Evolutionary conservation across 1,140 invertebrate genomes (phyloP).

Genomic region (Cheumatopsyche charites): DNA sequence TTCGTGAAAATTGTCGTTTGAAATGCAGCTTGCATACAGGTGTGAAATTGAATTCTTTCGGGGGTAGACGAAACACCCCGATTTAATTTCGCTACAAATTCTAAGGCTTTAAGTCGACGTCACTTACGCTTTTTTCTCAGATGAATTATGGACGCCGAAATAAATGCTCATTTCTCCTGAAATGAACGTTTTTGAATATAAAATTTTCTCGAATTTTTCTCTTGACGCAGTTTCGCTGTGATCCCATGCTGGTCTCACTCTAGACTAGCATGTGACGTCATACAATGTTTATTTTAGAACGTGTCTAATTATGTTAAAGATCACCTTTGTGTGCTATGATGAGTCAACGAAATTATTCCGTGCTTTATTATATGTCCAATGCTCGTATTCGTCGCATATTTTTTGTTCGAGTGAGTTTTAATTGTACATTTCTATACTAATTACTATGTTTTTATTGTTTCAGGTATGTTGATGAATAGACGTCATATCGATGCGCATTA

Average conservation of each 20-base stretch:
- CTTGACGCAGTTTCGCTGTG: neutral
- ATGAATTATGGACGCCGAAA: constrained; percentile 23
- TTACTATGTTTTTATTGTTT: neutral
- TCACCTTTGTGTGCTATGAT: constrained; percentile 12
- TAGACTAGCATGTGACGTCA: neutral
- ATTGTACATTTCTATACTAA: neutral
- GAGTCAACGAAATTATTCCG: neutral
- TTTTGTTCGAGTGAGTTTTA: neutral
- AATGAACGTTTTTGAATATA: neutral
- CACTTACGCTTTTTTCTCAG: constrained; percentile 7
- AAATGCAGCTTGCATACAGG: too few relatives aligned
- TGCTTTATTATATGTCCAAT: too few relatives aligned
- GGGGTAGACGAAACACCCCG: too few relatives aligned
- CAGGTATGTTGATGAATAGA: constrained; percentile 4
- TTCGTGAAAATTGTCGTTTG: too few relatives aligned
- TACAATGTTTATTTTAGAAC: constrained; percentile 14
- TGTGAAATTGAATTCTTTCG: too few relatives aligned
- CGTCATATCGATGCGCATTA: too few relatives aligned
- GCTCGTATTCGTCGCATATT: neutral
- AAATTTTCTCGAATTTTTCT: constrained; percentile 1
- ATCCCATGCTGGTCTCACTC: neutral
- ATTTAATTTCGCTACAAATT: constrained; percentile 20
- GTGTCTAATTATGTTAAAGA: constrained; percentile 25
- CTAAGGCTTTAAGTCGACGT: neutral
- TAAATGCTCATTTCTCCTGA: constrained; percentile 23